Evolutionary conservation across 1,140 invertebrate species (phyloP), one percentile per base, ranked within the genome.

Genomic region (Drosophila dunni): DNA sequence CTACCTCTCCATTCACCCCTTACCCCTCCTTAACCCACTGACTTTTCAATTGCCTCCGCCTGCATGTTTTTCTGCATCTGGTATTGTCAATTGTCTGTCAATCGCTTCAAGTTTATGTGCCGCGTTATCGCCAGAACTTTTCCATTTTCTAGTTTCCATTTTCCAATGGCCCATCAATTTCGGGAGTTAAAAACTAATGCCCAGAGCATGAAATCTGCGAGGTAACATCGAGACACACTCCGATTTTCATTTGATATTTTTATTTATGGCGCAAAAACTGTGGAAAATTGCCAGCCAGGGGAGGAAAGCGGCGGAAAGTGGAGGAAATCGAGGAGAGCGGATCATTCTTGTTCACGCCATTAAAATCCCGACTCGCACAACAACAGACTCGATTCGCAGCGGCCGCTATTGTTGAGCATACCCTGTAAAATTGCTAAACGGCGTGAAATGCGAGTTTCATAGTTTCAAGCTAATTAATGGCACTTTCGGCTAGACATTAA

Each of bases 21-120:
- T 38, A 20, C 17, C 34, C n/a, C n/a, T n/a, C n/a, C n/a, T n/a
- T n/a, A n/a, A n/a, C n/a, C 5, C 9, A 13, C 9, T n/a, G 33
- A 42, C 50, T 73, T 80, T 62, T 86, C 83, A 82, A 88, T 88
- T 79, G 82, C 81, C 51, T 24, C 61, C 70, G 63, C 73, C 78
- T 74, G 73, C 66, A 62, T 69, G 44, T 13, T 8, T 24, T 60
- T 72, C 60, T 63, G 60, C 40, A 46, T 29, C 66, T 69, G 33
- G 50, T 1, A 13, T 33, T 54, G 48, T 63, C 62, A 15, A 54
- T 63, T 40, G 74, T 81, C 79, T 81, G 71, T 82, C 83, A 74
- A 86, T 79, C 36, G 67, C 64, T 69, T 81, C 82, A 76, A 85
- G 78, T 85, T 85, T 73, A 86, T 86, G 71, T 54, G 46, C 60